Conservation (phyloP, 1,140 invertebrate species). For the Drosophila nikananu region DNA sequence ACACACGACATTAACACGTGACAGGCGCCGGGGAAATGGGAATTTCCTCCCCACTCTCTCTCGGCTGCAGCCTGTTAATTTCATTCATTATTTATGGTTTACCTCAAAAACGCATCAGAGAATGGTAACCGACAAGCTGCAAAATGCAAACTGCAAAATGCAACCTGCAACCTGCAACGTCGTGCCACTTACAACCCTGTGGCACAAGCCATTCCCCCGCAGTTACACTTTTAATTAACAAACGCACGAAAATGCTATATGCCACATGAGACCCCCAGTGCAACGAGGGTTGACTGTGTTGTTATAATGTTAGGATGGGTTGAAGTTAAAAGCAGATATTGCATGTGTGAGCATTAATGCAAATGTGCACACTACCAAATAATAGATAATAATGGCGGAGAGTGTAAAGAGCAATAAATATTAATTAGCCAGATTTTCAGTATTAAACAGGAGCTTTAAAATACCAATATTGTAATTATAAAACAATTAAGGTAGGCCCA, state of each 20-base stretch:
- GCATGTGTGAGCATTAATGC: conserved; percentile 23
- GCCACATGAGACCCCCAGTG: conserved; percentile 56
- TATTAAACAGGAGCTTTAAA: conserved; percentile 15
- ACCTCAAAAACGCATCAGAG: conserved; percentile 79
- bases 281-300: conserved; percentile 8
- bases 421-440: conserved; percentile 12
- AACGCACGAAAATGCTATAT: conserved; percentile 77
- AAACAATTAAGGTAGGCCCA: conserved; percentile 1
- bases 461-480: conserved; percentile 6
- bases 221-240: conserved; percentile 79
- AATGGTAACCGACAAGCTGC: conserved; percentile 20
- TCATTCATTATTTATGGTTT: conserved; percentile 84
- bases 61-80: conserved; percentile 68
- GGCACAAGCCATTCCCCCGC: not conserved
- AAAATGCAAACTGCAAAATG: conserved; percentile 8
- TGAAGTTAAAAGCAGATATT: conserved; percentile 38
- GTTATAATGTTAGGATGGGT: not conserved
- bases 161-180: conserved; percentile 2
- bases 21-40: conserved; percentile 38
- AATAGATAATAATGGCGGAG: not conserved
- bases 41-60: not conserved
- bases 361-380: conserved; percentile 18
- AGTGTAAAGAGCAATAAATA: not conserved
- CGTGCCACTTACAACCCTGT: conserved; percentile 9
- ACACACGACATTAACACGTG: conserved; percentile 44